phyloP scores from a whole-genome alignment of 2,113 vertebrate species.

The Calyptomena viridis region DNA sequence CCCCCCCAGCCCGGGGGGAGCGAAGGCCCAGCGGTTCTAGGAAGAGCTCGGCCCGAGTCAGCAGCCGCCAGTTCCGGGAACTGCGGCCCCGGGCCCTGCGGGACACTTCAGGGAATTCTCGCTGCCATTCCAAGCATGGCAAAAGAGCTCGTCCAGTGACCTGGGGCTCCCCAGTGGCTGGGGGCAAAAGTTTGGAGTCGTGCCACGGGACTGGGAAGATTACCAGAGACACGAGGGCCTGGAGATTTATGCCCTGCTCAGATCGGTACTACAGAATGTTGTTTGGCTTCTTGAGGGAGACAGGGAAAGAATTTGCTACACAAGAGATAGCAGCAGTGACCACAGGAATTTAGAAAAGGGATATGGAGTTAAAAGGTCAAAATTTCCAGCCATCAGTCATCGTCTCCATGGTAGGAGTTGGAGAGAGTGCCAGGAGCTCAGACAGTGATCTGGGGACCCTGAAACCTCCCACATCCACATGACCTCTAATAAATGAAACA shows the following conservation, averaged over 20 bases:
- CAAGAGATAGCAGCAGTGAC: conserved; percentile 44
- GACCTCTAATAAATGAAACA: background rate
- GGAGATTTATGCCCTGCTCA: background rate
- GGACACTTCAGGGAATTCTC: conserved; percentile 68
- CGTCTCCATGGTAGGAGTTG: background rate
- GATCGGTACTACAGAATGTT: conserved; percentile 17
- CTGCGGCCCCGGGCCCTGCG: background rate
- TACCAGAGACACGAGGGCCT: background rate
- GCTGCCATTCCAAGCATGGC: conserved; percentile 62
- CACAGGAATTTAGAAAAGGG: conserved; percentile 55
- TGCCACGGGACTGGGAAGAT: background rate
- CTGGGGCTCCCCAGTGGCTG: conserved; percentile 1
- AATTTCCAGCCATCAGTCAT: conserved; percentile 33
- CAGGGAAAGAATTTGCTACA: background rate
- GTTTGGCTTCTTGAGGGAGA: conserved; percentile 20
- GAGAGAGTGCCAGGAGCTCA: background rate
- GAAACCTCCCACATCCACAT: background rate
- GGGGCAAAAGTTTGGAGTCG: background rate
- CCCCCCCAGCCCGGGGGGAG: background rate
- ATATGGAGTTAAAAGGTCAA: conserved; percentile 52
- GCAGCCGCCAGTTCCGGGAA: conserved; percentile 63
- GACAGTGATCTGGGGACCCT: background rate
- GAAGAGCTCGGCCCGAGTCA: conserved; percentile 45
- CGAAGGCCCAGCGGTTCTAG: conserved; percentile 20
- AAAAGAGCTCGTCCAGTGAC: conserved; percentile 44